Conservation (phyloP, 1,140 invertebrate genomes). For the Lepidotrigona ventralis region DNA sequence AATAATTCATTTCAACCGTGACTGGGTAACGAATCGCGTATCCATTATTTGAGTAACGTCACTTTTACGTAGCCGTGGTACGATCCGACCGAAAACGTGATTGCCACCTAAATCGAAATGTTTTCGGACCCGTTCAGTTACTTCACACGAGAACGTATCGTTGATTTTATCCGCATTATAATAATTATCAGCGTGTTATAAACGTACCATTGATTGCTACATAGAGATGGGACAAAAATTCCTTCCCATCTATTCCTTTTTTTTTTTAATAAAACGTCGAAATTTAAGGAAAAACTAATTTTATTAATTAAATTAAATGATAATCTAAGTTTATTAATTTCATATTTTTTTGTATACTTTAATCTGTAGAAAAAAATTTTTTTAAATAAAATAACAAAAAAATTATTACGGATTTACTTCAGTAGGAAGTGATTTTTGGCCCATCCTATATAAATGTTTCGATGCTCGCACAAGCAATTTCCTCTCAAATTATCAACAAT, state of each 20-base stretch:
- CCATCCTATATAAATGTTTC: background rate
- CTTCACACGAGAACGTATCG: background rate
- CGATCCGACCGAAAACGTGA: background rate
- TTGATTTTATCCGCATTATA: background rate
- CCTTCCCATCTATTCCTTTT: too few relatives aligned
- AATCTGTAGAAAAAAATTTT: too few relatives aligned
- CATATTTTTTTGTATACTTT: too few relatives aligned
- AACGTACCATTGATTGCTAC: background rate
- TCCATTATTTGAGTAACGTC: conserved; percentile 21
- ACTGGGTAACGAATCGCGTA: conserved; percentile 13
- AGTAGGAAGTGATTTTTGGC: too few relatives aligned
- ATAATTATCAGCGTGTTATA: background rate
- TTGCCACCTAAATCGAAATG: background rate
- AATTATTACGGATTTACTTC: too few relatives aligned
- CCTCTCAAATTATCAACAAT: background rate
- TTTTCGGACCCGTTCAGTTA: background rate
- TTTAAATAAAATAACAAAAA: too few relatives aligned
- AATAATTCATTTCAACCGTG: conserved; percentile 27
- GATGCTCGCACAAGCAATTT: background rate
- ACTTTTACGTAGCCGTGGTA: background rate
- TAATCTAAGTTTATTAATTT: too few relatives aligned
- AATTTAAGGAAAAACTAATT: too few relatives aligned
- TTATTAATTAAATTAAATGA: too few relatives aligned
- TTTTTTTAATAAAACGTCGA: too few relatives aligned
- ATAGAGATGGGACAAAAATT: too few relatives aligned